Base-by-base conservation (phyloP, 2,888 invertebrate genomes). In the Tetheella fluctuosa region DNA sequence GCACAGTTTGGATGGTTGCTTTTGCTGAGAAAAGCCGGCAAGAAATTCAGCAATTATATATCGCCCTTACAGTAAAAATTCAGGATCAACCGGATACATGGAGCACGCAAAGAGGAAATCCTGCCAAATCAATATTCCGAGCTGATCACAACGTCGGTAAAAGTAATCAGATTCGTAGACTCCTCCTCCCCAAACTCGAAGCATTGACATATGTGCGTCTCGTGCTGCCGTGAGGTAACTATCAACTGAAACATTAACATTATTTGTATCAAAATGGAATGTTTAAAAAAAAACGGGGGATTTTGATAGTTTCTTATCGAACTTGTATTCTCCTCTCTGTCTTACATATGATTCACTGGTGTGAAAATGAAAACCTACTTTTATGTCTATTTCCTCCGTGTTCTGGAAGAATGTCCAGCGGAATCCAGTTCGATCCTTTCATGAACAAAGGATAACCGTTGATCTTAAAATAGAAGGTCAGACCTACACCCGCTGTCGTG, bases 181-280 rank as follows among this genome's bases (percentile, higher is more conserved):
- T 0, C 99, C 99, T n/a, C 99, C 99, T 28, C 99, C 99, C 99
- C 99, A 99, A 1, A 99, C 97, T n/a, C 99, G 94, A 15, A 99
- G 88, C 96, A 98, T 97, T 77, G 97, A 97, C 97, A 98, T 98
- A 81, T 99, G 95, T 0, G 96, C 95, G 10, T 96, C 95, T 69
- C 94, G 95, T 0, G 96, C 96, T 0, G 97, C 95, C 59, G 86
- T 80, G 42, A 99, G 83, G 1, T 98, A 89, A 65, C 94, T 87
- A 37, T 94, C 88, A 59, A 97, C 94, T 90, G 68, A 1, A 74
- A 74, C 48, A 48, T 20, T 1, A 42, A 13, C 10, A 39, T n/a
- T n/a, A 39, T n/a, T n/a, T 34, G 0, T 7, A 34, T 34, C 13
- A 2, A 34, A 34, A 13, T 25, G 2, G n/a, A n/a, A n/a, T n/a